phyloP scores from a whole-genome alignment of 23 tunicate species.

The Botrylloides violaceus region DNA sequence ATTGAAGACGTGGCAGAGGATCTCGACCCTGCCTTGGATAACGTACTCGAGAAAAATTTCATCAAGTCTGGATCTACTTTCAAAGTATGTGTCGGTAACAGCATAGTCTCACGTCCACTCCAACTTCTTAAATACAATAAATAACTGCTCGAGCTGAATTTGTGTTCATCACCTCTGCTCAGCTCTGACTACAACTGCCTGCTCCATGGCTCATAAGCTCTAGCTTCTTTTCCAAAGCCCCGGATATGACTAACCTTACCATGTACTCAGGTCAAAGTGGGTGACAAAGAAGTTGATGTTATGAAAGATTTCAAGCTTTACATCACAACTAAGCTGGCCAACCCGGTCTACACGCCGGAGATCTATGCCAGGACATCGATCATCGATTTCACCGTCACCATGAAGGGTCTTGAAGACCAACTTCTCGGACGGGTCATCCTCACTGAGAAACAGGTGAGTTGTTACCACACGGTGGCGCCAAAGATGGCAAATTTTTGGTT shows the following conservation, averaged over 20 bases:
- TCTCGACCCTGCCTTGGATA: slow-evolving; percentile 95
- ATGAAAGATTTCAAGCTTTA: slow-evolving; percentile 90
- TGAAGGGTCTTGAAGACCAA: slow-evolving; percentile 99
- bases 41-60: slow-evolving; percentile 95
- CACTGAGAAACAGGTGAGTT: slow-evolving; percentile 80
- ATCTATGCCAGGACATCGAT: slow-evolving; percentile 97
- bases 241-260: too few species aligned
- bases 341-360: slow-evolving; percentile 99
- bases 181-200: too few species aligned
- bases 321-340: slow-evolving; percentile 99
- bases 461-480: background rate
- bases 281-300: slow-evolving; percentile 99
- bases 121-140: too few species aligned
- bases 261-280: slow-evolving; percentile 99
- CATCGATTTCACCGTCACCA: slow-evolving; percentile 99
- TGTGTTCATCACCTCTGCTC: too few species aligned
- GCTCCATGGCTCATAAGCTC: too few species aligned
- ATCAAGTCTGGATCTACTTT: slow-evolving; percentile 99
- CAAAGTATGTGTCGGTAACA: slow-evolving; percentile 70
- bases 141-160: too few species aligned
- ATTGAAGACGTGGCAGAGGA: slow-evolving; percentile 99
- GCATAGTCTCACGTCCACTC: too few species aligned
- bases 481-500: background rate
- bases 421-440: slow-evolving; percentile 96
- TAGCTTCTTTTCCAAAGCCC: too few species aligned